Evolutionary conservation across 2,797 vertebrate genomes (phyloP), one percentile per base, ranked within the genome.

Genomic region (Gallinago solitaria): DNA sequence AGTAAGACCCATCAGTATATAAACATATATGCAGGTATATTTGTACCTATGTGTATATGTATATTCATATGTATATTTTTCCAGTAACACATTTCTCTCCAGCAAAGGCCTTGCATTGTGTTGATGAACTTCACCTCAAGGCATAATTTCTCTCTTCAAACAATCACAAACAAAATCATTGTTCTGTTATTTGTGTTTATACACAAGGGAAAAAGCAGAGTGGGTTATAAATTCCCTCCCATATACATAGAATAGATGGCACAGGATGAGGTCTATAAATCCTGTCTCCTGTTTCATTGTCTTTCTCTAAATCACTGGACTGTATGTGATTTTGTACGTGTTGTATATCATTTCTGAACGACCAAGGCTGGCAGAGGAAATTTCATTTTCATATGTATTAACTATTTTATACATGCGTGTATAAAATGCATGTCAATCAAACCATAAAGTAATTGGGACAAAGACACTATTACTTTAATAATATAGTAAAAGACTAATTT

Each of bases 401-500:
- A 74, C 15, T 74, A 48, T 85, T 92, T 87, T 75, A 65, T 61
- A 33, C 8, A 75, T 68, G 41, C 23, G 19, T 43, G 37, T 64
- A 24, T 39, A 39, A 39, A 39, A 39, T 67, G 19, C 23, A 39
- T 37, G 57, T 48, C 71, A 89, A 14, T 77, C 47, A 92, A 88
- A 51, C 19, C 33, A 65, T 70, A 81, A 93, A 91, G 30, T 63
- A 89, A 77, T 75, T 1, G 2, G 33, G 32, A 67, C n/a, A 95
- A 91, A 92, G 33, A 24, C 4, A 32, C 5, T 70, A 76, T 86
- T 80, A 90, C 82, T 91, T 88, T 88, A 80, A 91, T 95, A 87
- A 50, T 59, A 77, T 87, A 65, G 48, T 83, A 79, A 91, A 93
- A 92, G 67, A 24, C 20, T 87, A 73, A 82, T 95, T 92, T 94